phyloP scores from a whole-genome alignment of 2,797 vertebrate genomes.

The Carcharodon carcharias region DNA sequence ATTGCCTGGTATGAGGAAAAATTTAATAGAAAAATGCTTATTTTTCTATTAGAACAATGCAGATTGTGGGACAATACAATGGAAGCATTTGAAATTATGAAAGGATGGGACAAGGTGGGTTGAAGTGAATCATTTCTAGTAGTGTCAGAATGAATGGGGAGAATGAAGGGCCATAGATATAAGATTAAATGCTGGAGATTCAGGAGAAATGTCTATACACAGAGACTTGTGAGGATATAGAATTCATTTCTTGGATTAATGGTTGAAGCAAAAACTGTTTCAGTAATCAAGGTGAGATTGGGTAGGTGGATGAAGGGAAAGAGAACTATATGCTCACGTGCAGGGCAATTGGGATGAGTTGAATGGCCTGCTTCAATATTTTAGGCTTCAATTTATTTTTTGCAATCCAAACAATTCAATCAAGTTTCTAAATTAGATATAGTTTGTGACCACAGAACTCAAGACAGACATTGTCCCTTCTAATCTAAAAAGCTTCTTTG shows the following conservation, averaged over 20 bases:
- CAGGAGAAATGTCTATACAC: background rate
- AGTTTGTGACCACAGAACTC: background rate
- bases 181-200: background rate
- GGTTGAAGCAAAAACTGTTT: background rate
- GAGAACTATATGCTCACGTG: background rate
- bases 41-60: background rate
- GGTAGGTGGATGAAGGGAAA: background rate
- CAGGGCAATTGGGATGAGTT: background rate
- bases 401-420: background rate
- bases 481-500: background rate
- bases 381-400: background rate
- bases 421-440: background rate
- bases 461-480: background rate
- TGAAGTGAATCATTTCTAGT: background rate
- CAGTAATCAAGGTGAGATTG: background rate
- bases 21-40: background rate
- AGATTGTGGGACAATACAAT: too few species aligned
- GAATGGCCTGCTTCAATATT: background rate
- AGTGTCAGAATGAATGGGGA: too few species aligned
- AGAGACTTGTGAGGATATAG: background rate
- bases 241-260: background rate
- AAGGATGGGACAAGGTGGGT: background rate
- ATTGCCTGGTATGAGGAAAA: background rate
- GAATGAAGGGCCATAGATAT: background rate
- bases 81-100: background rate